Evolutionary conservation across 2,113 vertebrate species (phyloP).

Genomic region (Aramus guarauna): DNA sequence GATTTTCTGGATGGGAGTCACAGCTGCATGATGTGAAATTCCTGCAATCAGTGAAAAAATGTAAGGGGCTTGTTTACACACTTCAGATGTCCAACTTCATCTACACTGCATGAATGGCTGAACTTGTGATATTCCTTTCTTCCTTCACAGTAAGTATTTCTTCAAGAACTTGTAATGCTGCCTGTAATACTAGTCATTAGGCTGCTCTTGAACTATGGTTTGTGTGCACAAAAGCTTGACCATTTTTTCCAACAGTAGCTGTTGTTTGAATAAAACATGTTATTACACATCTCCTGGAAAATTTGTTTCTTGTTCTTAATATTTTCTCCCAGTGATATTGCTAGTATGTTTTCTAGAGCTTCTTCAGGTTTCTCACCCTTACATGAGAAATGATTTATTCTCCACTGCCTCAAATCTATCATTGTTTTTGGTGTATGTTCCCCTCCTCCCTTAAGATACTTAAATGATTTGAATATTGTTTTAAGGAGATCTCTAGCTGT

Average conservation of each 20-base stretch:
- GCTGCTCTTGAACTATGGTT: background rate
- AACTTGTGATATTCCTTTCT: slow-evolving; percentile 9
- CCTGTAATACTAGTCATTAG: background rate
- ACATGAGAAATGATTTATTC: background rate
- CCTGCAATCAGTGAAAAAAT: background rate
- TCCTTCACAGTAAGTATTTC: background rate
- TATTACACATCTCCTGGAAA: slow-evolving; percentile 7
- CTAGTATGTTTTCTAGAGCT: background rate
- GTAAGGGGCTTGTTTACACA: slow-evolving; percentile 1
- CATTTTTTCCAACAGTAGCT: background rate
- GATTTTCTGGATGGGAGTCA: background rate
- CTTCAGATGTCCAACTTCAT: background rate
- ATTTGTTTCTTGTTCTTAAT: background rate
- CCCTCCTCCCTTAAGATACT: background rate
- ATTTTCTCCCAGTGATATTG: background rate
- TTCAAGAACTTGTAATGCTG: background rate
- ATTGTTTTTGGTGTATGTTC: background rate
- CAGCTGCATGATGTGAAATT: background rate
- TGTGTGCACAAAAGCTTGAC: slow-evolving; percentile 18
- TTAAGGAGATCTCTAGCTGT: background rate
- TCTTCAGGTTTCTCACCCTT: background rate
- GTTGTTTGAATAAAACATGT: slow-evolving; percentile 14
- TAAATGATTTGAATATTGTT: background rate
- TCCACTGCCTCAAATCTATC: background rate
- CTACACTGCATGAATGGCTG: background rate